Base-by-base conservation (phyloP, 2,797 vertebrate species). In the Perodicticus potto region DNA sequence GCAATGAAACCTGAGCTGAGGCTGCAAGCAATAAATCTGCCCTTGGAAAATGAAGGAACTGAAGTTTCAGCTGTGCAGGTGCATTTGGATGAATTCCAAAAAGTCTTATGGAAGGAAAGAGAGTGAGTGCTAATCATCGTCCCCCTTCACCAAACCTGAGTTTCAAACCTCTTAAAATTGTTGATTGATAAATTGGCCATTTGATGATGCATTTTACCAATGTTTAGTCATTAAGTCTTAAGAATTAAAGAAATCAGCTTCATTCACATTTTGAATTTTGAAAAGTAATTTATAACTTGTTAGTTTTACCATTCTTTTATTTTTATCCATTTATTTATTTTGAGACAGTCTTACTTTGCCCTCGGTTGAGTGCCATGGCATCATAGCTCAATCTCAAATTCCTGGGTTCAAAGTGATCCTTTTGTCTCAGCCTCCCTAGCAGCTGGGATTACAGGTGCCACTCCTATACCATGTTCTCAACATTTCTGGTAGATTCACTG, bases 61-160 rank as follows among this genome's bases (percentile, higher is more conserved):
- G 89, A 96, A 81, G 45, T 87, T 65, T 97, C 98, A 67, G 32
- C 97, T 86, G 82, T 96, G 34, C 97, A 96, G 86, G 95, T 96
- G 45, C 97, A 90, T 86, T 96, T 98, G 96, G 84, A 96, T 65
- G 97, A 98, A 55, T 96, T 98, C 91, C 97, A 98, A 73, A 98
- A 98, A 97, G 93, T 97, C 83, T 90, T 98, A 73, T 78, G 97
- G 92, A 98, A 98, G 77, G 98, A 98, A 97, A 98, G 97, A 98
- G 94, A 98, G 98, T 99, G 97, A 98, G 98, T 98, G 11, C 0
- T 82, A 93, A 93, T 93, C 43, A 43, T 4, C 70, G 32, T 20
- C 9, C 92, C 43, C 17, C 29, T 23, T 0, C 34, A 55, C 9
- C 16, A 95, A 96, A 57, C 84, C 25, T 55, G 3, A 25, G 22